These are phyloP conservation scores for Ophioninae sp. DNA, from an alignment of 2,888 invertebrate species.

Conservation along the genomic window DNA sequence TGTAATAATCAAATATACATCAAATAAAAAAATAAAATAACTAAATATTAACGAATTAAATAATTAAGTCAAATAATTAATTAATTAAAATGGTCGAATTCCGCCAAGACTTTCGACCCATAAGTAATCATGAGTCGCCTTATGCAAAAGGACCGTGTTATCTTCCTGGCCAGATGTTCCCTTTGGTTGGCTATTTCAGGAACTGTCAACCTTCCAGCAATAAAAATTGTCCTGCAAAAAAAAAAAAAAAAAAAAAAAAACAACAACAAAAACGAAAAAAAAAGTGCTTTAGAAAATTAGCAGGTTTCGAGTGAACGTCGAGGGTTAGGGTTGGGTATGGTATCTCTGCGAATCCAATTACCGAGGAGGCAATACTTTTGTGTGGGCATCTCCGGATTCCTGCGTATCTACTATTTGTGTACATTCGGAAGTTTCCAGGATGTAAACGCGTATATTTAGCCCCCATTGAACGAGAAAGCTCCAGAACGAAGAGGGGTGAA, in stretches of 20 bases:
- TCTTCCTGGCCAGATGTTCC: no score
- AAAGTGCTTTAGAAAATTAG: constrained; percentile 17
- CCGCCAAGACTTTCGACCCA: no score
- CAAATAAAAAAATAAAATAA: no score
- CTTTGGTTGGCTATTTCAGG: no score
- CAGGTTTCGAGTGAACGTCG: constrained; percentile 5
- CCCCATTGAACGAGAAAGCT: constrained; percentile 28
- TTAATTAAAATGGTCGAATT: no score
- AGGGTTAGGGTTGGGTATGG: constrained; percentile 10
- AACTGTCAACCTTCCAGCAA: background rate
- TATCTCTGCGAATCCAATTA: constrained; percentile 77
- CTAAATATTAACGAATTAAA: no score
- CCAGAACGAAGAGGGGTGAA: constrained; percentile 8
- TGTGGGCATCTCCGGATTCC: background rate
- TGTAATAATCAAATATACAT: no score
- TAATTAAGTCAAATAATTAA: no score
- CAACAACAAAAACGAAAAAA: background rate
- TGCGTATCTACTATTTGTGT: constrained; percentile 20
- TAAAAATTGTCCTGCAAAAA: no score
- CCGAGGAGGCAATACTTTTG: constrained; percentile 70
- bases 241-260: background rate
- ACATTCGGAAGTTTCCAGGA: constrained; percentile 11
- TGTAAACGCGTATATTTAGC: constrained; percentile 33
- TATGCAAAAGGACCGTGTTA: no score
- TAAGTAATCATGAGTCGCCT: no score